phyloP scores from a whole-genome alignment of 2,113 vertebrate species.

The Ia io region DNA sequence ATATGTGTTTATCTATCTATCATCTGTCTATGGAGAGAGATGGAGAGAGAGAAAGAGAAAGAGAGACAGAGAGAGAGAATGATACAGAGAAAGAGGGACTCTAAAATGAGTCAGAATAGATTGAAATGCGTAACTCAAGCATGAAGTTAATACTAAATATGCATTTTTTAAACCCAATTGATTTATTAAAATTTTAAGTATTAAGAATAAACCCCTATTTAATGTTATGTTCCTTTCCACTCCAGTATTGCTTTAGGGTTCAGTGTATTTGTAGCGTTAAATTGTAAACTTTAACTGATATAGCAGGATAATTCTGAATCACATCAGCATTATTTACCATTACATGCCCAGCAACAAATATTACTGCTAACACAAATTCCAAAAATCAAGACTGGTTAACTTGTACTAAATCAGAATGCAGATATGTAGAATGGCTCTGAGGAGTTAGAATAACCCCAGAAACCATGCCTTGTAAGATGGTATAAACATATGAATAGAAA shows the following conservation, averaged over 20 bases:
- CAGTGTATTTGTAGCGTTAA: background rate
- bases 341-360: background rate
- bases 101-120: background rate
- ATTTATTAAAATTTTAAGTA: background rate
- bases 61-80: background rate
- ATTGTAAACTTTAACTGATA: background rate
- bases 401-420: background rate
- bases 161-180: background rate
- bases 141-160: background rate
- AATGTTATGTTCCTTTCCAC: background rate
- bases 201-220: background rate
- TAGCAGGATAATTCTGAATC: background rate
- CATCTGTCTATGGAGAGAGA: background rate
- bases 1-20: background rate
- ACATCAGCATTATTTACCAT: background rate
- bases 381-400: background rate
- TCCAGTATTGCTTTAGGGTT: background rate
- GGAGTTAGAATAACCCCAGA: background rate
- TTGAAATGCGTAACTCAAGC: background rate
- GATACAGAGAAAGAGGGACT: background rate
- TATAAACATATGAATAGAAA: background rate
- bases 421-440: background rate
- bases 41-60: background rate
- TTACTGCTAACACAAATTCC: background rate
- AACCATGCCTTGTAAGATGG: background rate